Conservation (phyloP, 2,113 vertebrate species). For the Psephotus haematonotus region DNA sequence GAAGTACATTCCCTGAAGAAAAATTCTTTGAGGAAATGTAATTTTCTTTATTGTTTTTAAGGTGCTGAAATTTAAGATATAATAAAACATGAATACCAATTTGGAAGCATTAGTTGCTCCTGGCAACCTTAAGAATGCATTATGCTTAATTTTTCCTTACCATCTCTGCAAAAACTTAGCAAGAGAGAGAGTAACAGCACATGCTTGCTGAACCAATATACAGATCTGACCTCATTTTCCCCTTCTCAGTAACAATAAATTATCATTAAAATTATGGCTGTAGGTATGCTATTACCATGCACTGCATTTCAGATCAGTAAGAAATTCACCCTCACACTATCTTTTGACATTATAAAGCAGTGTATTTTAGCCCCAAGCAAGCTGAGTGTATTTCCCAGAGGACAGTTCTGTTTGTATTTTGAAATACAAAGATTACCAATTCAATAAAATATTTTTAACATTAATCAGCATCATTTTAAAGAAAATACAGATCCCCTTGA, state of each 20-base stretch:
- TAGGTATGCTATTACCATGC: not conserved
- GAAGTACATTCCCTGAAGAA: constrained; percentile 50
- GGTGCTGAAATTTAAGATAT: constrained; percentile 64
- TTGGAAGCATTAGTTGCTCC: constrained; percentile 65
- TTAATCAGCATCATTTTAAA: constrained; percentile 35
- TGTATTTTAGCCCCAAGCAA: constrained; percentile 7
- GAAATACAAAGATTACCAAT: constrained; percentile 48
- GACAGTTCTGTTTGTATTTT: constrained; percentile 50
- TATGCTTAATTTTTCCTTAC: constrained; percentile 54
- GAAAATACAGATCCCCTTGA: not conserved
- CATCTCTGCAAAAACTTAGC: constrained; percentile 27
- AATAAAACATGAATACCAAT: constrained; percentile 70
- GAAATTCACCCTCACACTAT: not conserved
- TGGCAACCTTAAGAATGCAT: constrained; percentile 68
- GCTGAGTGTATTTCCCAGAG: constrained; percentile 10
- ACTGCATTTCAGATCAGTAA: not conserved
- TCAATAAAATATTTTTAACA: constrained; percentile 57
- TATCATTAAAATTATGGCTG: constrained; percentile 36
- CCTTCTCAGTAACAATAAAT: constrained; percentile 59
- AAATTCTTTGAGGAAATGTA: constrained; percentile 64
- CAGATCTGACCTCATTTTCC: constrained; percentile 43
- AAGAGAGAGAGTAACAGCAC: not conserved
- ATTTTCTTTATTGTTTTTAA: constrained; percentile 76
- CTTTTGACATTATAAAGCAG: constrained; percentile 30
- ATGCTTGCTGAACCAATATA: not conserved